Evolutionary conservation across 1,140 invertebrate species (phyloP), one percentile per base, ranked within the genome.

Genomic region (Drosophila biarmipes): DNA sequence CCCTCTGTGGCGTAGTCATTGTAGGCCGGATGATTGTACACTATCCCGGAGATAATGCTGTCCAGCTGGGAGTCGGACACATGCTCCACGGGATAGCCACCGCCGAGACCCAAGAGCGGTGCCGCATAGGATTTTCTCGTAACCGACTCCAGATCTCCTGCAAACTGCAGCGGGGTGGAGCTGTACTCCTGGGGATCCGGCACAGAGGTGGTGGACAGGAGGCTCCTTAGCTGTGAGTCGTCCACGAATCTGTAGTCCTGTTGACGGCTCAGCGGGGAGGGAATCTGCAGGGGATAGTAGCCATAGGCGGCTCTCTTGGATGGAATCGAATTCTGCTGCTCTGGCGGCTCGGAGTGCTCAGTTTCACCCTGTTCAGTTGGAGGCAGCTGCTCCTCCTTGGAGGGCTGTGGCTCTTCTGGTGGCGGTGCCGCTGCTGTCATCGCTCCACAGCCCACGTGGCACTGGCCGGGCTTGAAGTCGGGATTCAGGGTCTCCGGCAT

Each of bases 401-500:
- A n/a, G n/a, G 54, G 52, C 51, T 17, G 2, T 10, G 29, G 34
- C 12, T 52, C 42, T 6, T 49, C 29, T 19, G 57, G 46, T 3
- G 66, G 52, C 2, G 73, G 67, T 2, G 58, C 58, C 6, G 31
- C 27, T 4, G 78, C 78, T 11, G 64, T 68, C 21, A 68, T 74
- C 5, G 64, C 55, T 0, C 78, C 64, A 38, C 90, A 90, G 37
- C 80, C 84, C 54, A 67, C 74, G 11, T 89, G 80, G 35, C 90
- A 91, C 43, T 80, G 86, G 6, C 78, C 75, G 7, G 75, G 80
- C 42, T 86, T 90, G 7, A 89, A 91, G 42, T 76, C 62, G 4
- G 90, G 85, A 61, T 71, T 75, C 14, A 91, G 67, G 2, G 90
- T 77, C 64, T 91, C 90, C 19, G 90, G 90, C 90, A 91, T 91